These are phyloP conservation scores for Hemicordylus capensis DNA, from an alignment of 2,113 vertebrate species.

Conservation along the genomic window DNA sequence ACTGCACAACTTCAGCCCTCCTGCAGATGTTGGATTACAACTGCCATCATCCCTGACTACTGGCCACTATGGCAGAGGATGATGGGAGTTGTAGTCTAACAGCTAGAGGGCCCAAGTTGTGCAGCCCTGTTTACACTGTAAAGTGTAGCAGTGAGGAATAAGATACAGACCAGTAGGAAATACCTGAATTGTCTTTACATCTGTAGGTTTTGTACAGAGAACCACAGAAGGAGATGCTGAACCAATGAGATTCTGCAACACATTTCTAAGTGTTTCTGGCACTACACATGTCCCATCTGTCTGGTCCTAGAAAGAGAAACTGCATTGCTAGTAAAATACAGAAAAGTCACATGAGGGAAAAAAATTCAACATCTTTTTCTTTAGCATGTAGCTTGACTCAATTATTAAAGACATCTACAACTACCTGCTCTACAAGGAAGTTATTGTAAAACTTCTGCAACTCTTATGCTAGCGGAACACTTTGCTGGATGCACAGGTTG, in stretches of 20 bases:
- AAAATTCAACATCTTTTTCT: not conserved
- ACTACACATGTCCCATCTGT: constrained; percentile 56
- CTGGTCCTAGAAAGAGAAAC: constrained; percentile 67
- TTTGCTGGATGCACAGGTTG: not conserved
- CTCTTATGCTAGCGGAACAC: too few species aligned
- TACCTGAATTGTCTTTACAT: constrained; percentile 82
- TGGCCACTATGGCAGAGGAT: too few species aligned
- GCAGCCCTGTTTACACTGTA: not conserved
- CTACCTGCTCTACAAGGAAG: not conserved
- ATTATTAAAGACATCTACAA: not conserved
- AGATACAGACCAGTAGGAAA: not conserved
- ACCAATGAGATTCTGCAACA: constrained; percentile 80
- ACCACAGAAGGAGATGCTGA: constrained; percentile 81
- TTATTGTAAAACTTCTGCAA: too few species aligned
- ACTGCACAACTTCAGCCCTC: too few species aligned
- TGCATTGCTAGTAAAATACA: not conserved
- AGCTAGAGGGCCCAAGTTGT: too few species aligned
- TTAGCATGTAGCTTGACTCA: not conserved
- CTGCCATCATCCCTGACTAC: too few species aligned
- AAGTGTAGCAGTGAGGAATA: not conserved
- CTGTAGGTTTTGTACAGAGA: constrained; percentile 81
- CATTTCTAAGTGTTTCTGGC: constrained; percentile 69
- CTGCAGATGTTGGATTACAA: too few species aligned
- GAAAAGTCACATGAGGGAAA: not conserved
- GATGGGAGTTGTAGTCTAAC: too few species aligned